These are phyloP conservation scores for Apaloderma vittatum DNA, from an alignment of 2,113 vertebrate genomes.

Conservation along the genomic window DNA sequence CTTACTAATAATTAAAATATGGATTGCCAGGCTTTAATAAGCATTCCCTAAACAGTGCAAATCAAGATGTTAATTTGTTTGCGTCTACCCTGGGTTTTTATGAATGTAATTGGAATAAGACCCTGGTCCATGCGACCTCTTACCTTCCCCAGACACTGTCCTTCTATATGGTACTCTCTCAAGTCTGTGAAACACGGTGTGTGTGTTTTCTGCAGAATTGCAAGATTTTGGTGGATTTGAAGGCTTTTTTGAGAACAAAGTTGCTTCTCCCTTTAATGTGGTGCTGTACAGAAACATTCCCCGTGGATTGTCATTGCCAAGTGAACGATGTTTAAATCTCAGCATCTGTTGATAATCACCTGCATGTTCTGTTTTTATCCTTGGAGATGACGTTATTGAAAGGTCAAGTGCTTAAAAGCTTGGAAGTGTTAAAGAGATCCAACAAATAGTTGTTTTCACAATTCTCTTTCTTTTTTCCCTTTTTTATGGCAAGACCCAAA, in stretches of 20 bases:
- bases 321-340: constrained; percentile 22
- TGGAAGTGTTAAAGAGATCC: neutral
- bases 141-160: neutral
- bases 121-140: neutral
- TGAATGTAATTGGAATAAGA: neutral
- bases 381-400: neutral
- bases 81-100: neutral
- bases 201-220: neutral
- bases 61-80: neutral
- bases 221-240: neutral
- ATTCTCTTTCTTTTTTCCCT: neutral
- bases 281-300: constrained; percentile 34
- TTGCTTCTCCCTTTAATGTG: neutral
- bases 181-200: neutral
- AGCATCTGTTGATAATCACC: constrained; percentile 34
- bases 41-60: neutral
- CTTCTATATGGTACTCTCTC: neutral
- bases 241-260: constrained; percentile 6
- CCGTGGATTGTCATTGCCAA: constrained; percentile 13
- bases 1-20: neutral
- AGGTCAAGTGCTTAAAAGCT: constrained; percentile 18
- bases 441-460: neutral
- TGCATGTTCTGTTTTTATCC: constrained; percentile 38
- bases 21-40: neutral
- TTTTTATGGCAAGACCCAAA: neutral